A percentile compares a stretch with the other conserved stretches of the same genome.
Conservation (phyloP, 2,888 invertebrate species). For the Muscina levida region DNA sequence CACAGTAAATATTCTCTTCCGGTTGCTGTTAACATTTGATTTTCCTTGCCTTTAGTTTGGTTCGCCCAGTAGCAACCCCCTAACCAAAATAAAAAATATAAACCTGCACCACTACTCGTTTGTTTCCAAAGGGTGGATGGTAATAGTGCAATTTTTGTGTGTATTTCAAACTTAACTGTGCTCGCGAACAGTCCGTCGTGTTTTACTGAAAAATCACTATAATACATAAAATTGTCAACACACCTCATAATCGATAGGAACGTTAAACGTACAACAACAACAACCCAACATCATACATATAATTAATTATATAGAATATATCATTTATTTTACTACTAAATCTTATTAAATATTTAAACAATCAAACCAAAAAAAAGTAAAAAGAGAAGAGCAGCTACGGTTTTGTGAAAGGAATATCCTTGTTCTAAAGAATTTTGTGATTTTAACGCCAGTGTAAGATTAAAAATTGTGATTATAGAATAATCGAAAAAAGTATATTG, state of each 20-base stretch:
- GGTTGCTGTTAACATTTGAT: conserved; percentile 32
- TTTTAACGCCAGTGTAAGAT: background rate
- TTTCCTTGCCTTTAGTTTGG: conserved; percentile 1
- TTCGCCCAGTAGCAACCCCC: background rate
- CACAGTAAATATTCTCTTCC: conserved; percentile 40
- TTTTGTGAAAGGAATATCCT: background rate
- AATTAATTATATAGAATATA: conserved; percentile 5
- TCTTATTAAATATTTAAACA: background rate
- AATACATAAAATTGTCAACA: conserved; percentile 63
- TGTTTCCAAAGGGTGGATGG: conserved; percentile 48
- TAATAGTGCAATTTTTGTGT: conserved; percentile 45
- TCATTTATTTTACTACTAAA: conserved; percentile 23
- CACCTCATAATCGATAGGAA: conserved; percentile 60
- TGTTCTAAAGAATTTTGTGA: conserved; percentile 2
- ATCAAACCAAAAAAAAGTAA: conserved; percentile 2
- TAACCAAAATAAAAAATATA: conserved; percentile 30
- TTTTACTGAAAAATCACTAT: conserved; percentile 45
- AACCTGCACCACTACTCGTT: conserved; percentile 29
- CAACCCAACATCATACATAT: conserved; percentile 25
- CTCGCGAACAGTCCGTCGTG: conserved; percentile 4
- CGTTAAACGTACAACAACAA: conserved; percentile 46
- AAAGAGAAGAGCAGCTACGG: no score
- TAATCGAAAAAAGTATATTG: background rate
- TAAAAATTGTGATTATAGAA: conserved; percentile 13
- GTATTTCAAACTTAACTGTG: conserved; percentile 34